Base-by-base conservation (phyloP, 2,797 vertebrate genomes). In the Anguilla obscura region DNA sequence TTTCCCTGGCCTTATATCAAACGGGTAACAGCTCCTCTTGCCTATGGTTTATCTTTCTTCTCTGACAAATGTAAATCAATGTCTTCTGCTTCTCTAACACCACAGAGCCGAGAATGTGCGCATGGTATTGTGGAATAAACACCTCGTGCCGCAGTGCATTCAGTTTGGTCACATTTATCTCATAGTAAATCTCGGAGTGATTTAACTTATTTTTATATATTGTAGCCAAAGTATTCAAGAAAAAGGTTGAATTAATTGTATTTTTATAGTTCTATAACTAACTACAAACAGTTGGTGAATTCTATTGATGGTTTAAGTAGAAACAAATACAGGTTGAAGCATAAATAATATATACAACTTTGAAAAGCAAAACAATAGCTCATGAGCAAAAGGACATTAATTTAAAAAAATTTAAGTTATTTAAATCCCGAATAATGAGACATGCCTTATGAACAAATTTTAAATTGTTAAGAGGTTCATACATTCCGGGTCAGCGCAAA, bases 1-100 rank as follows among this genome's bases (percentile, higher is more conserved):
- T 95, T 96, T 96, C 95, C 95, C 96, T 95, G 91, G 95, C 93
- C 96, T 96, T 95, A 95, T 96, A 97, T 97, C 96, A 95, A 95
- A 94, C 91, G 90, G 90, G 87, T 92, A 95, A 94, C 93, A 93
- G 93, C 91, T 92, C 93, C 91, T 93, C 93, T 92, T 92, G 89
- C 91, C 90, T 89, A 91, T 90, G 93, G 89, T 93, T 94, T 94
- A 95, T 95, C 93, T 92, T 94, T 93, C 92, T 93, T 93, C 91
- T 90, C 93, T 94, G 94, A 93, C 95, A 93, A 94, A 94, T 95
- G 93, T 94, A 96, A 96, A 96, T 96, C 96, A 94, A 94, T 94
- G 94, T 92, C 94, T 85, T 93, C 91, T 90, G 93, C 27, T 87
- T 93, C 92, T 92, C 91, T 88, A 91, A 92, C 92, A 69, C 76